A percentile compares a stretch with the other conserved stretches of the same genome.
Evolutionary conservation across 2,888 invertebrate species (phyloP).

Genomic region (Amphipoea lucens): DNA sequence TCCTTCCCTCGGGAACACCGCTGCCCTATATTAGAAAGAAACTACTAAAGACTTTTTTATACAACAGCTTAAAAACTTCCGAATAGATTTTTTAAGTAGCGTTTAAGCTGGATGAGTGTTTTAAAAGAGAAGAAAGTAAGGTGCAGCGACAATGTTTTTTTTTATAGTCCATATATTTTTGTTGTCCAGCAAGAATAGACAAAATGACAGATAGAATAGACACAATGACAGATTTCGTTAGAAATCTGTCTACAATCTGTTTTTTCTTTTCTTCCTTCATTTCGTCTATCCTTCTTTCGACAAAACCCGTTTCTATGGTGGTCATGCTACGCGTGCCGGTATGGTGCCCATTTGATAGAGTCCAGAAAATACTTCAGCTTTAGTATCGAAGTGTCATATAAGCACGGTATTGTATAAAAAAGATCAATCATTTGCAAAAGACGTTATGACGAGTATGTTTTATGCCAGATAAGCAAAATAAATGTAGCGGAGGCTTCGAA

Average conservation of each 20-base stretch:
- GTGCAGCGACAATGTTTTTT: conserved; percentile 5
- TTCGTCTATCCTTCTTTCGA: too few species aligned
- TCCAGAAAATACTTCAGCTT: background rate
- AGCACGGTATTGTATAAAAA: background rate
- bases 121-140: conserved; percentile 23
- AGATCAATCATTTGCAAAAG: conserved; percentile 28
- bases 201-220: too few species aligned
- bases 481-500: conserved; percentile 12
- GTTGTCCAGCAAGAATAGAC: too few species aligned
- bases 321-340: too few species aligned
- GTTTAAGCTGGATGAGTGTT: conserved; percentile 45
- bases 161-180: background rate
- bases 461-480: conserved; percentile 19
- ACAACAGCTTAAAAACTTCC: conserved; percentile 53
- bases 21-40: conserved; percentile 56
- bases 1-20: conserved; percentile 48
- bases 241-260: too few species aligned
- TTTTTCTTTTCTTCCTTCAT: too few species aligned
- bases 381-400: background rate
- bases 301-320: too few species aligned
- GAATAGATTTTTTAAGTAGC: conserved; percentile 50
- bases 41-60: conserved; percentile 50
- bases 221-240: too few species aligned
- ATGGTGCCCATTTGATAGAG: background rate
- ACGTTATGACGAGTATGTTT: conserved; percentile 3